phyloP scores from a whole-genome alignment of 2,797 vertebrate genomes.

The Gobio occitaniae region DNA sequence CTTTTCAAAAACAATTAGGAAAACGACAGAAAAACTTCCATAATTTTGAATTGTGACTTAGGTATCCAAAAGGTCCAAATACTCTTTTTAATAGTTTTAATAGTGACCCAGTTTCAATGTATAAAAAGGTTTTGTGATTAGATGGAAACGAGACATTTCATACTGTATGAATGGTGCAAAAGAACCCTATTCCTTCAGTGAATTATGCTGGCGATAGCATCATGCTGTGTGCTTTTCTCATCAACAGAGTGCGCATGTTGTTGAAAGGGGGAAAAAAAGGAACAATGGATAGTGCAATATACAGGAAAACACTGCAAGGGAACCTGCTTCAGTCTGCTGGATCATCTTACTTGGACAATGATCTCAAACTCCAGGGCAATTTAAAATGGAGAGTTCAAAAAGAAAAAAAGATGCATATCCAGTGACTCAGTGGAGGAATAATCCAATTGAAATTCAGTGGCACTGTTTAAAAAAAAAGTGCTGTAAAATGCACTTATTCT shows the following conservation, averaged over 20 bases:
- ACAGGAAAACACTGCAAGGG: slow-evolving; percentile 1
- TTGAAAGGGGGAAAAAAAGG: slow-evolving; percentile 2
- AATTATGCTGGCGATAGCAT: background rate
- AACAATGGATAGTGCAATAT: slow-evolving; percentile 26
- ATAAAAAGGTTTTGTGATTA: background rate
- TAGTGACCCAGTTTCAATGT: background rate
- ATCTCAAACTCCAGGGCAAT: background rate
- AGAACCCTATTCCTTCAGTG: background rate
- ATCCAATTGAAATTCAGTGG: background rate
- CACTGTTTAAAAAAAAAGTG: background rate
- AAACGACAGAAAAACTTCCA: background rate
- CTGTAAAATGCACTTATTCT: background rate
- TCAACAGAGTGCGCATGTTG: background rate
- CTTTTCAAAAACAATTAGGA: background rate
- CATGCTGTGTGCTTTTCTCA: background rate
- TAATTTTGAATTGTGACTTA: background rate
- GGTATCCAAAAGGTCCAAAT: background rate
- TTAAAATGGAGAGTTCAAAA: background rate
- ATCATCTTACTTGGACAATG: background rate
- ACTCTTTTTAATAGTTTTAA: background rate
- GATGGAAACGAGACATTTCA: background rate
- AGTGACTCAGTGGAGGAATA: background rate
- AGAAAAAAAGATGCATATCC: background rate
- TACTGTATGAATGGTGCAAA: slow-evolving; percentile 3
- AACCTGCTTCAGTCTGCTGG: slow-evolving; percentile 13